Conservation (phyloP, 2,888 invertebrate genomes). For the Ashinkailepas kermadecensis region DNA sequence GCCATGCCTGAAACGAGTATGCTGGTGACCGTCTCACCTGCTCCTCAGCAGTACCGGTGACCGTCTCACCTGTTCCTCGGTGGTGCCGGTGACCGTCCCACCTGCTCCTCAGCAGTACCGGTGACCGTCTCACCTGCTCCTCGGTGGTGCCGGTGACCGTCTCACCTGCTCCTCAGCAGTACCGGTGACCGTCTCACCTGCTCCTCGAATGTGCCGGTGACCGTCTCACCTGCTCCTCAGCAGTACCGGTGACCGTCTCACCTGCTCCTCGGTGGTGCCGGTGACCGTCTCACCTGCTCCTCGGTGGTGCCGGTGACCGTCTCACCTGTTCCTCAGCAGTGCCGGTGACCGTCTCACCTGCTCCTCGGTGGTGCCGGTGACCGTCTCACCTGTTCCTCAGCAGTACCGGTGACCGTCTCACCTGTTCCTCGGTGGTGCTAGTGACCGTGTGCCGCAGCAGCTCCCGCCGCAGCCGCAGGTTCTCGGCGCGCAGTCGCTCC, state of each 20-base stretch:
- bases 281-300: neutral
- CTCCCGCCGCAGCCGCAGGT: constrained; percentile 1
- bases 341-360: neutral
- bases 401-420: neutral
- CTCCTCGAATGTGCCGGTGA: neutral
- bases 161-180: neutral
- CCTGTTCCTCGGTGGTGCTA: constrained; percentile 9
- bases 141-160: neutral
- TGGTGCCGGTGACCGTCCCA: no score
- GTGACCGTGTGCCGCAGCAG: constrained; percentile 18
- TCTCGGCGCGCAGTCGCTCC: constrained; percentile 19
- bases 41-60: no score
- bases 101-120: no score
- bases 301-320: neutral
- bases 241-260: neutral
- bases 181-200: neutral
- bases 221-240: neutral
- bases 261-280: neutral
- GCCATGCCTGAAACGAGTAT: no score
- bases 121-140: neutral
- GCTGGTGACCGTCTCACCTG: no score
- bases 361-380: neutral
- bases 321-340: neutral
- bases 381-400: neutral
- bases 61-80: no score